A percentile compares a stretch with the other conserved stretches of the same genome.
phyloP scores from a whole-genome alignment of 2,113 vertebrate species.

The Gambusia affinis region DNA sequence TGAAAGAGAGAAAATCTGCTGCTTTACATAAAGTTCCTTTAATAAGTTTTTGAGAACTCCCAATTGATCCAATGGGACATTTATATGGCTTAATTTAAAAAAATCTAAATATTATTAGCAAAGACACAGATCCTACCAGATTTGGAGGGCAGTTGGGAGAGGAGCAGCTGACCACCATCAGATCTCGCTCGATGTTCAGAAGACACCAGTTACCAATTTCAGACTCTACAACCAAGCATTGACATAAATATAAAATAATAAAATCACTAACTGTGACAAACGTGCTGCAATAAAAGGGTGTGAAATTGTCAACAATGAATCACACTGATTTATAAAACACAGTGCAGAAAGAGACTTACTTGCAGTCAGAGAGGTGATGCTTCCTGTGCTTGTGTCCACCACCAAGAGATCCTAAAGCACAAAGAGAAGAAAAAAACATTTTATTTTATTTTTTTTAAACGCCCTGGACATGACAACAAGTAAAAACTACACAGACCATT shows the following conservation, averaged over 20 bases:
- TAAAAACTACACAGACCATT: conserved; percentile 78
- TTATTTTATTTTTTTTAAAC: not conserved
- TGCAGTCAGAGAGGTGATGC: conserved; percentile 76
- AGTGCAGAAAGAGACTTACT: conserved; percentile 65
- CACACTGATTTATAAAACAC: no score
- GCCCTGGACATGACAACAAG: no score
- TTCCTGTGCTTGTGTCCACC: conserved; percentile 78
- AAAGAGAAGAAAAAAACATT: not conserved
- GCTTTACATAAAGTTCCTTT: not conserved
- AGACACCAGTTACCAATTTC: conserved; percentile 79
- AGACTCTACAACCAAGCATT: conserved; percentile 62
- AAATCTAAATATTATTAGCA: not conserved
- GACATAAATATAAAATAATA: not conserved
- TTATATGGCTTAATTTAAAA: no score
- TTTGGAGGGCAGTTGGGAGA: conserved; percentile 85
- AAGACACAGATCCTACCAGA: conserved; percentile 46
- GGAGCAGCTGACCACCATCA: conserved; percentile 89
- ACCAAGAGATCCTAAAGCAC: conserved; percentile 77
- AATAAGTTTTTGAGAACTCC: not conserved
- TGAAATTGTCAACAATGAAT: not conserved
- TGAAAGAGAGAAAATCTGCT: not conserved
- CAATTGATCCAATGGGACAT: not conserved
- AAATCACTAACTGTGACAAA: not conserved
- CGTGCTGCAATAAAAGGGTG: no score
- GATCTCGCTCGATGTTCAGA: conserved; percentile 86